Base-by-base conservation (phyloP, 2,797 vertebrate genomes). In the Liparis tanakae region DNA sequence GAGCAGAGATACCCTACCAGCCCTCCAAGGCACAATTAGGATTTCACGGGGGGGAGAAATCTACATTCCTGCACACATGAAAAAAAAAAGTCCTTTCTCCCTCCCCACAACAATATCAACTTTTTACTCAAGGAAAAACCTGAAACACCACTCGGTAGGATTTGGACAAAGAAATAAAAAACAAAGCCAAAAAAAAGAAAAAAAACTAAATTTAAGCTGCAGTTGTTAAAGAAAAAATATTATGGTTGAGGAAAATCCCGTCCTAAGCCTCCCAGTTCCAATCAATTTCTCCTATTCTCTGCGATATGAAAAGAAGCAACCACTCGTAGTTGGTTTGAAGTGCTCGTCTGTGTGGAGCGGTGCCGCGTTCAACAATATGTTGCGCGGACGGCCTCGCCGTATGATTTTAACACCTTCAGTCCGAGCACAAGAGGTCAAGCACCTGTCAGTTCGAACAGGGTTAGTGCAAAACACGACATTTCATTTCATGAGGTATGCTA, bases 21-120 rank as follows among this genome's bases (percentile, higher is more conserved):
- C 91, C 94, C 94, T 95, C 92, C 91, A 87, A 95, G 95, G 94
- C 94, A 95, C 94, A 95, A 95, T 95, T 95, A 95, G 94, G 94
- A 95, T 95, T 95, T 95, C 94, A 95, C 92, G 93, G 94, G 91
- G 92, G 93, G 88, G 90, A 92, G 90, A 94, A 93, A 95, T 95
- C 94, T 94, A 94, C 94, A 95, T 95, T 95, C 94, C 94, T 90
- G 93, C 92, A 94, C 94, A 94, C 93, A 94, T 90, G 89, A 90
- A 94, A 93, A 30, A 30, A 30, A 94, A 94, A 94, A 92, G 91
- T 93, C 89, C 82, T 94, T 94, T 94, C 88, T 92, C 91, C 88
- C 88, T 89, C 87, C 84, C 79, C 77, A 92, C 87, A 92, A 92
- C 91, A 93, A 93, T 94, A 93, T 93, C 92, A 94, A 94, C 93